A percentile compares a stretch with the other conserved stretches of the same genome.
phyloP scores from a whole-genome alignment of 2,888 invertebrate species.

The Ectemnius continuus region DNA sequence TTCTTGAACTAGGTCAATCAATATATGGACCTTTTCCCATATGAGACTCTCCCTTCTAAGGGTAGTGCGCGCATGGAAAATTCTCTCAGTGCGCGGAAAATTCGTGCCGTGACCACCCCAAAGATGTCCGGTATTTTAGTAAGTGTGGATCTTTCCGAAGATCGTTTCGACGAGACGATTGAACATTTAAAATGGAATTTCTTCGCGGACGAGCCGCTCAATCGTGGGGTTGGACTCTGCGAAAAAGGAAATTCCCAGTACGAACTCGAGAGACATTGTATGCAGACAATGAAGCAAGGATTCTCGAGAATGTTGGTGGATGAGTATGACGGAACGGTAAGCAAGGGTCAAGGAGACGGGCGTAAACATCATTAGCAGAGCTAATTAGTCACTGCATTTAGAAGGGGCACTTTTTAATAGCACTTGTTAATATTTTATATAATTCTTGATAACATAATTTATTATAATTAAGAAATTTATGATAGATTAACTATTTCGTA shows the following conservation, averaged over 20 bases:
- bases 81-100: constrained; percentile 63
- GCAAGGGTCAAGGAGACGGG: constrained; percentile 21
- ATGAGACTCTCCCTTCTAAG: constrained; percentile 60
- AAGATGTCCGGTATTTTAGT: constrained; percentile 74
- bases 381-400: neutral
- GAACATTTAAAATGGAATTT: constrained; percentile 86
- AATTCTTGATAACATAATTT: constrained; percentile 2
- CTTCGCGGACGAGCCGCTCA: constrained; percentile 91
- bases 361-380: neutral
- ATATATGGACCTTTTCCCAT: constrained; percentile 70
- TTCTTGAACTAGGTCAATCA: constrained; percentile 76
- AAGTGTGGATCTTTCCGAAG: constrained; percentile 78
- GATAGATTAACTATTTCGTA: constrained; percentile 30
- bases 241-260: constrained; percentile 84
- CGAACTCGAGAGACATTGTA: constrained; percentile 86
- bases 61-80: constrained; percentile 69
- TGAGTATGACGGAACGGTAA: constrained; percentile 81
- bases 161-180: constrained; percentile 83
- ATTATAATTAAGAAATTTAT: constrained; percentile 23
- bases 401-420: neutral
- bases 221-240: constrained; percentile 87
- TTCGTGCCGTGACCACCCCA: constrained; percentile 59
- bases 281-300: constrained; percentile 86
- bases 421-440: neutral
- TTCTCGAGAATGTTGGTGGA: constrained; percentile 85